phyloP scores from a whole-genome alignment of 2,888 invertebrate species.

The Agrenia bidenticulata region DNA sequence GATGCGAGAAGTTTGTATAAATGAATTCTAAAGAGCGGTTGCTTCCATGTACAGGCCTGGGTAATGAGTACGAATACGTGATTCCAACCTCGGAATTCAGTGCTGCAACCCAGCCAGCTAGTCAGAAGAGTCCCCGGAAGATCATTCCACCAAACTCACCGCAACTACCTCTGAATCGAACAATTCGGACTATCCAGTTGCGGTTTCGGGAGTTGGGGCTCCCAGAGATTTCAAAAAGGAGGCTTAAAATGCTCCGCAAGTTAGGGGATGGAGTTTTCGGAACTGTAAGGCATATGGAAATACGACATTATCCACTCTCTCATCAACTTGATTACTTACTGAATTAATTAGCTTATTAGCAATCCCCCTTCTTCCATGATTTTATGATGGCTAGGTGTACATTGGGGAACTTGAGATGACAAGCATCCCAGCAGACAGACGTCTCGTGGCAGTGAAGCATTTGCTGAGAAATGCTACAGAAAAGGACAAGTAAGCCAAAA shows the following conservation, averaged over 20 bases:
- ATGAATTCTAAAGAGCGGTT: too few species aligned
- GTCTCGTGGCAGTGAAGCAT: conserved; percentile 84
- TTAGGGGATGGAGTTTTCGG: conserved; percentile 86
- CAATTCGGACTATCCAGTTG: conserved; percentile 45
- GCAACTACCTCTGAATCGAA: conserved; percentile 38
- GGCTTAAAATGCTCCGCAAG: conserved; percentile 81
- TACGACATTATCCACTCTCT: background rate
- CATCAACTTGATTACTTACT: background rate
- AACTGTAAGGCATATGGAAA: conserved; percentile 73
- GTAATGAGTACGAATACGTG: conserved; percentile 53
- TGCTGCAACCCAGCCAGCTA: conserved; percentile 2
- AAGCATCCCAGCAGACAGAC: conserved; percentile 57
- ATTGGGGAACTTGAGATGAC: conserved; percentile 50
- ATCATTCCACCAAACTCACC: conserved; percentile 40
- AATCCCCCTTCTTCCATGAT: too few species aligned
- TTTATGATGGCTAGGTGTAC: too few species aligned
- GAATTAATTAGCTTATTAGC: too few species aligned
- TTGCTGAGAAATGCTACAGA: conserved; percentile 74
- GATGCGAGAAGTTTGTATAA: too few species aligned
- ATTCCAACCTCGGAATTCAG: conserved; percentile 49
- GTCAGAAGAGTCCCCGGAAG: conserved; percentile 3
- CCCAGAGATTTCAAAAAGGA: conserved; percentile 78
- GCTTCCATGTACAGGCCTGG: conserved; percentile 39
- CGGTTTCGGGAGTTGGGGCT: conserved; percentile 59
- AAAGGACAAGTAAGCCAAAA: conserved; percentile 70